Conservation (phyloP, 2,113 vertebrate species). For the Plectropomus leopardus region DNA sequence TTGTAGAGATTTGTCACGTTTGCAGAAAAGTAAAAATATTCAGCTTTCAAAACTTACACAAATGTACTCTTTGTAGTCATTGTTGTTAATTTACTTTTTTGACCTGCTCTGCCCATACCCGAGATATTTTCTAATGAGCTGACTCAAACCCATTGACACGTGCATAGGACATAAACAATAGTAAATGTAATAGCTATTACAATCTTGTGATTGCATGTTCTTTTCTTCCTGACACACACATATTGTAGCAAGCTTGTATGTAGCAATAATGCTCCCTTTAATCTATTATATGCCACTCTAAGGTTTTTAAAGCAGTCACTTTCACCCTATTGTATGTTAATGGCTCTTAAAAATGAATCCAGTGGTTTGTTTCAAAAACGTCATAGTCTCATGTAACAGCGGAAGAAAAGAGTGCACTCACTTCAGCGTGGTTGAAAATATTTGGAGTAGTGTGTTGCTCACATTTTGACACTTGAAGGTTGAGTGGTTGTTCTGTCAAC, state of each 20-base stretch:
- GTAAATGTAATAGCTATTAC: too few relatives aligned
- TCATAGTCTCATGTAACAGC: constrained; percentile 7
- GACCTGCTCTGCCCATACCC: too few relatives aligned
- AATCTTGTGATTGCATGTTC: constrained; percentile 1
- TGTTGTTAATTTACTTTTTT: too few relatives aligned
- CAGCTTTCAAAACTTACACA: too few relatives aligned
- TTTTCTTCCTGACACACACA: background rate
- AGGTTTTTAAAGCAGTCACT: background rate
- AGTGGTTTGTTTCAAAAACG: constrained; percentile 23
- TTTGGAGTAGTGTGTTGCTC: constrained; percentile 18
- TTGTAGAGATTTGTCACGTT: too few relatives aligned
- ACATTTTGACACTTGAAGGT: constrained; percentile 49
- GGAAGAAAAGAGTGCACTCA: constrained; percentile 6
- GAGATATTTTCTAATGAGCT: too few relatives aligned
- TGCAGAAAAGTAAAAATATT: too few relatives aligned
- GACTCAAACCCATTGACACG: too few relatives aligned
- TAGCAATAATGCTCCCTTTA: background rate
- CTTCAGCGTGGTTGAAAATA: constrained; percentile 27
- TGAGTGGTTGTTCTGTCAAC: constrained; percentile 50
- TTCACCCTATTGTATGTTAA: constrained; percentile 17
- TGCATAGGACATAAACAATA: too few relatives aligned
- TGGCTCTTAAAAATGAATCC: constrained; percentile 16
- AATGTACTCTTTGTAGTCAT: too few relatives aligned
- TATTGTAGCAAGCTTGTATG: too few relatives aligned
- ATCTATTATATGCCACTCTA: constrained; percentile 11